Conservation (phyloP, 2,797 vertebrate genomes). For the Crenuchus spilurus region DNA sequence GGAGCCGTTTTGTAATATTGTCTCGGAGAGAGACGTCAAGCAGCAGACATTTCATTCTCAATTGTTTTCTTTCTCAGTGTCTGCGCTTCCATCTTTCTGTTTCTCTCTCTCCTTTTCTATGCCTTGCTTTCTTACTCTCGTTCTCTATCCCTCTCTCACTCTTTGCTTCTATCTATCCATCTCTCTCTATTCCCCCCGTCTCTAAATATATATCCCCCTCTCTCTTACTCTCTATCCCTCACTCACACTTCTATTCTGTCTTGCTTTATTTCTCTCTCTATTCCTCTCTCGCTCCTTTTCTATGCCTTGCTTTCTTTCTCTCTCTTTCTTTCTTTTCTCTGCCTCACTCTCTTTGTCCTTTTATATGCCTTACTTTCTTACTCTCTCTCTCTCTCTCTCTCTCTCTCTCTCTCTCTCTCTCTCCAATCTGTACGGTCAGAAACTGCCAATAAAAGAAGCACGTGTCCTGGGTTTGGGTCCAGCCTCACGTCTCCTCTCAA, state of each 20-base stretch:
- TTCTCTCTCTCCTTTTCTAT: slow-evolving; percentile 38
- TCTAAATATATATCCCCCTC: too few species aligned
- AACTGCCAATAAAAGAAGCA: slow-evolving; percentile 56
- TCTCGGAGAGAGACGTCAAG: slow-evolving; percentile 35
- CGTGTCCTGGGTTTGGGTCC: slow-evolving; percentile 51
- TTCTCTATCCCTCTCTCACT: slow-evolving; percentile 41
- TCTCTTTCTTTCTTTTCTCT: slow-evolving; percentile 19
- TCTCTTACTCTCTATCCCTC: slow-evolving; percentile 12
- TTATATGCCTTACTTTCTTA: too few species aligned
- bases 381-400: slow-evolving; percentile 30
- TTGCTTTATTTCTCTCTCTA: slow-evolving; percentile 22
- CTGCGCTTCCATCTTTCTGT: too few species aligned
- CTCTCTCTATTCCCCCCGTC: too few species aligned
- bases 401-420: slow-evolving; percentile 9
- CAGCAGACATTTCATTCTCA: slow-evolving; percentile 7
- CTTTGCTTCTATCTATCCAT: slow-evolving; percentile 8
- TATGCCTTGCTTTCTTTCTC: slow-evolving; percentile 27
- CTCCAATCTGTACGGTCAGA: slow-evolving; percentile 57
- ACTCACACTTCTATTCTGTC: slow-evolving; percentile 6
- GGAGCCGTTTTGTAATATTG: slow-evolving; percentile 68
- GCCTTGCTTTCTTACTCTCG: too few species aligned
- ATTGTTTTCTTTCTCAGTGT: slow-evolving; percentile 33
- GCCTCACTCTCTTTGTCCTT: slow-evolving; percentile 15
- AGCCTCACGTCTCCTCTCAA: slow-evolving; percentile 58
- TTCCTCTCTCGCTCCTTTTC: slow-evolving; percentile 6